Base-by-base conservation (phyloP, 2,113 vertebrate species). In the Merops nubicus region DNA sequence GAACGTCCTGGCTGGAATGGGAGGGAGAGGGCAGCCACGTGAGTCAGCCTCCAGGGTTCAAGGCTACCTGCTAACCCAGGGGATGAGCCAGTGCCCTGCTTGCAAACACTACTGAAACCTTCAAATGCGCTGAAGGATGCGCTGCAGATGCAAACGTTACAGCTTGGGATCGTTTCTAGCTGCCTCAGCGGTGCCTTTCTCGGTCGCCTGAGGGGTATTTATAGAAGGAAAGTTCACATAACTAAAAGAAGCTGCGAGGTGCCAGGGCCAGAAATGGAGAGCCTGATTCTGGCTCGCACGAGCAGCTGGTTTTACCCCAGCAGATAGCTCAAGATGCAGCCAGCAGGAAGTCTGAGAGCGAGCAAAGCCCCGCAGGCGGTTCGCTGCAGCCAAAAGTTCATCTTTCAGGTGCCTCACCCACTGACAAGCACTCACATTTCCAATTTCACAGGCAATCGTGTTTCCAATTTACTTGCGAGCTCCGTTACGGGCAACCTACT, bases 61-160 rank as follows among this genome's bases (percentile, higher is more conserved):
- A 8, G 14, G 34, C 12, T n/a, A 25, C 34, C 47, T 57, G 54
- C 33, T 62, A 57, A 33, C 20, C 36, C 50, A 6, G 3, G 2
- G 56, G 12, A 19, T 42, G 59, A 59, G 42, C 26, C 76, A 28
- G 33, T 12, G 34, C 63, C 80, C 73, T 0, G 1, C 70, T 40
- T 28, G n/a, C 62, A 59, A 33, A 34, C 23, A 21, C 23, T 40
- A 10, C 0, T 8, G 20, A 75, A 91, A 53, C 33, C 64, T 67
- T 15, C 47, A n/a, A 29, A 33, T 1, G 1, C 12, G 8, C 68
- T 0, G 0, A 22, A 42, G 88, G 75, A 40, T 13, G 50, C 81
- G 64, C 75, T 63, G 79, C 88, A 63, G 56, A 78, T 40, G 60
- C 86, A 85, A 78, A 87, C 3, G 0, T 9, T 42, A 29, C 48